Percentiles rank a stretch among this genome's conserved stretches.
phyloP scores from a whole-genome alignment of 2,113 vertebrate genomes.

The Cyprinodon tularosa region DNA sequence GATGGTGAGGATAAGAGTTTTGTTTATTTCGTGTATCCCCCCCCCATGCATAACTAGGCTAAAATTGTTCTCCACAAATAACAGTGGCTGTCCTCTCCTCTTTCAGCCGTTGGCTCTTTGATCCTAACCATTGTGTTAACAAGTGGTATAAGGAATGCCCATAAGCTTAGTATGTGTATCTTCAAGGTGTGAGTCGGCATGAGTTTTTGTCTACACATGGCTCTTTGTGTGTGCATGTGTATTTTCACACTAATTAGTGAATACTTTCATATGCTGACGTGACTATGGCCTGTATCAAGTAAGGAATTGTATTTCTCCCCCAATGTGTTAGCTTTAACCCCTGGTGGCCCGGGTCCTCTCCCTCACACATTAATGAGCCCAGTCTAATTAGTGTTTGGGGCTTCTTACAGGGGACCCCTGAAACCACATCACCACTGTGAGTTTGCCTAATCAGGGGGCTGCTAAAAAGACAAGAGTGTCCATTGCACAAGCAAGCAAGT shows the following conservation, averaged over 20 bases:
- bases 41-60: conserved; percentile 14
- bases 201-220: conserved; percentile 43
- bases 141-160: conserved; percentile 68
- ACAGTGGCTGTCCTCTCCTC: conserved; percentile 46
- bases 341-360: conserved; percentile 42
- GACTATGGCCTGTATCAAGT: conserved; percentile 70
- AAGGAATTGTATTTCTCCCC: conserved; percentile 30
- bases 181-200: conserved; percentile 42
- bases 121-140: conserved; percentile 79
- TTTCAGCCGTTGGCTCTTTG: conserved; percentile 61
- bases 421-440: conserved; percentile 56
- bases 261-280: conserved; percentile 76
- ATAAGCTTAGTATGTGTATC: conserved; percentile 63
- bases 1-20: conserved; percentile 54
- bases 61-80: conserved; percentile 70
- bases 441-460: conserved; percentile 55
- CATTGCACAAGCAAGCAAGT: conserved; percentile 49
- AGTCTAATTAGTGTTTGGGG: conserved; percentile 68
- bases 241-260: conserved; percentile 81
- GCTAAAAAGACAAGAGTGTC: conserved; percentile 33
- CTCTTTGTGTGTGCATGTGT: conserved; percentile 48
- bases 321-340: conserved; percentile 37
- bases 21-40: conserved; percentile 23
- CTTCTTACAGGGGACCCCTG: conserved; percentile 39
- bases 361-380: conserved; percentile 66